A percentile compares a stretch with the other conserved stretches of the same genome.
phyloP scores from a whole-genome alignment of 2,113 vertebrate species.

The Muscicapa adusta region DNA sequence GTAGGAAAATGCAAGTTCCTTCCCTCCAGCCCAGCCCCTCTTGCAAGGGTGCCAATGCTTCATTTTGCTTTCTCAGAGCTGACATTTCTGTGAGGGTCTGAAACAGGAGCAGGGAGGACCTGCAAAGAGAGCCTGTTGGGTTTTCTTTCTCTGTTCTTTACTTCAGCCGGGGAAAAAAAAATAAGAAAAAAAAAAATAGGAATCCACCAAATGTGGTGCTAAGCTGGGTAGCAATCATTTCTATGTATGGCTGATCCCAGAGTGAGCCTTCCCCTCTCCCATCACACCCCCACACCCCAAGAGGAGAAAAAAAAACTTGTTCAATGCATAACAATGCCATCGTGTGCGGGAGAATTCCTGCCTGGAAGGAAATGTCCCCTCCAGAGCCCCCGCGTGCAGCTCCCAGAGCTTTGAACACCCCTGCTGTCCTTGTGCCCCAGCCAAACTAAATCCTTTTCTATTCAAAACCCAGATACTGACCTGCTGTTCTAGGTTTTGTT shows the following conservation, averaged over 20 bases:
- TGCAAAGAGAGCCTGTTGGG: background rate
- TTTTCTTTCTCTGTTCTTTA: background rate
- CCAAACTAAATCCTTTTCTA: constrained; percentile 55
- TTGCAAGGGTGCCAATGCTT: background rate
- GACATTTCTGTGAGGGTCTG: background rate
- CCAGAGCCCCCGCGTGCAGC: background rate
- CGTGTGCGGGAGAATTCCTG: constrained; percentile 47
- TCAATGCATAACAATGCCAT: constrained; percentile 40
- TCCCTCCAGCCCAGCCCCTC: background rate
- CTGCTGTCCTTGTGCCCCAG: constrained; percentile 17
- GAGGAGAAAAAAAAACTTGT: background rate
- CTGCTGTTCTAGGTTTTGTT: constrained; percentile 1
- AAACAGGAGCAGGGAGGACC: background rate
- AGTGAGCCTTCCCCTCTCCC: background rate
- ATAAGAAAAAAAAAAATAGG: background rate
- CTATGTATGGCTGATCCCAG: background rate
- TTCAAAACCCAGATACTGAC: constrained; percentile 26
- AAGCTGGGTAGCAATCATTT: background rate
- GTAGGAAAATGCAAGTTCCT: background rate
- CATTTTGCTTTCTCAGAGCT: background rate
- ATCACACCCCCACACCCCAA: background rate
- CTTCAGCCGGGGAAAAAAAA: background rate
- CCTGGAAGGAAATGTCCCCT: constrained; percentile 41
- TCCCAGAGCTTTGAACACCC: background rate
- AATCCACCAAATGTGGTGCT: background rate